Evolutionary conservation across 2,797 vertebrate species (phyloP), one percentile per base, ranked within the genome.

Genomic region (Clamator glandarius): DNA sequence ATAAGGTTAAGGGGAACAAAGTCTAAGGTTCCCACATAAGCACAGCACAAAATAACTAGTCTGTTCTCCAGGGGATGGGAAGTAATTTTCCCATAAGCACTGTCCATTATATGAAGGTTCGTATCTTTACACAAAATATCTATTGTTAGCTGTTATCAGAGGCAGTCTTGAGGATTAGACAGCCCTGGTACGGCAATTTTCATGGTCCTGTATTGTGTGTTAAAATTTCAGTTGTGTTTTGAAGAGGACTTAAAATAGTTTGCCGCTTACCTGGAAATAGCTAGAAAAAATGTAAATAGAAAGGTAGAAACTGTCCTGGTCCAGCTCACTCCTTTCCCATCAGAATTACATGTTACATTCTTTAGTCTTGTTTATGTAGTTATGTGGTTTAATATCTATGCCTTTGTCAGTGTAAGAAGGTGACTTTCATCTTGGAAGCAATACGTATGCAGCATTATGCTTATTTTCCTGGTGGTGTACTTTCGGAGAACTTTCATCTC

Each of bases 401-500:
- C 46, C 70, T 93, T 93, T 92, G 57, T 92, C 77, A 18, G 33
- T 67, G 61, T 84, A 89, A 84, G 81, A 93, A 95, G 93, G 84
- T 94, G 92, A 89, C 96, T 97, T 97, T 97, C 88, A 94, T 96
- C 95, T 96, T 80, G 61, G 70, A 94, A 95, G 51, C 77, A 87
- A 93, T 90, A 87, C 89, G 75, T 70, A 82, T 95, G 88, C 94
- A 83, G 86, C 78, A 96, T 96, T 94, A 96, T 24, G 90, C 88
- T 81, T 96, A 57, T 95, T 96, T 95, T 96, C 50, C 54, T 93
- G 52, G 87, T 92, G 54, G 46, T 92, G 78, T 87, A 92, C 95
- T 96, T 96, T 93, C 90, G 51, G 50, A 95, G 70, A 52, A 77
- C 93, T 97, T 97, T 96, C 93, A 95, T 96, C 93, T 96, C 70